A percentile compares a stretch with the other conserved stretches of the same genome.
Conservation (phyloP, 2,797 vertebrate species). For the Amniataba percoides region DNA sequence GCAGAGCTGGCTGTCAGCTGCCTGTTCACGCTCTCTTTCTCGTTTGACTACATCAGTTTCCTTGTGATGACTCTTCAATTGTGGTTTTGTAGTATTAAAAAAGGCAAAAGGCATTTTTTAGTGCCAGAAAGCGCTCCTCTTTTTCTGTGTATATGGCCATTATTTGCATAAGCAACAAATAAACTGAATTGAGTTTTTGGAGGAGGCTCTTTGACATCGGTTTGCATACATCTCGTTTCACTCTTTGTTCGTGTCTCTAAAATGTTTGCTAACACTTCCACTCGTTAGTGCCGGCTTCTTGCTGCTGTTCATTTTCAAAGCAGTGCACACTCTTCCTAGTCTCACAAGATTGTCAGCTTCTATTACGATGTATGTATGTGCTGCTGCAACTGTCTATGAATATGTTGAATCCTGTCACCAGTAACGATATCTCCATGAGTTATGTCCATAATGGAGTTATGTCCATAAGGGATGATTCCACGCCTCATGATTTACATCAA, state of each 20-base stretch:
- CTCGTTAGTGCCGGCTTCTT: background rate
- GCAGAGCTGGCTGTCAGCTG: constrained; percentile 12
- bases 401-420: background rate
- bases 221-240: background rate
- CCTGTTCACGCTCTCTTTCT: constrained; percentile 1
- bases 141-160: no score
- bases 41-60: constrained; percentile 7
- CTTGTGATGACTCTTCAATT: background rate
- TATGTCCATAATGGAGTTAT: background rate
- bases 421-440: background rate
- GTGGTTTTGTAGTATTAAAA: background rate
- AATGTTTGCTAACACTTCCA: background rate
- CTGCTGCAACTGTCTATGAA: background rate
- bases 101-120: no score
- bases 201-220: background rate
- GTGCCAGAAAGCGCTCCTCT: background rate
- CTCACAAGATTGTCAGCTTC: background rate
- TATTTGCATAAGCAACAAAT: background rate
- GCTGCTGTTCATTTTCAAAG: background rate
- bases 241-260: no score
- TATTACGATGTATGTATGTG: background rate
- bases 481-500: background rate
- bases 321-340: background rate
- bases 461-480: background rate
- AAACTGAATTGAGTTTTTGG: background rate